Conservation (phyloP, 1,140 invertebrate genomes). For the Apolygus lucorum region DNA sequence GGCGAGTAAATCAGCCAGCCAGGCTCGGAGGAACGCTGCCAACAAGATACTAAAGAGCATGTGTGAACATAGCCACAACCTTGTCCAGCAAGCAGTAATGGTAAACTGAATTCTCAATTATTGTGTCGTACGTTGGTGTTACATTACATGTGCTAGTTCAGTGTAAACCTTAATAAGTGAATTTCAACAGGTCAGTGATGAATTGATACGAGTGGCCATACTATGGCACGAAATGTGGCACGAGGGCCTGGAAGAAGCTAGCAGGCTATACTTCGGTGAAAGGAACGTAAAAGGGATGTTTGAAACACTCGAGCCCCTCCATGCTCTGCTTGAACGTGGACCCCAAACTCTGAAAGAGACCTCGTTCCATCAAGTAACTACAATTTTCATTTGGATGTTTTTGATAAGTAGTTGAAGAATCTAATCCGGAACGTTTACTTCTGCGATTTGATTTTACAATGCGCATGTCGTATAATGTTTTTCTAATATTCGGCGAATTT, state of each 20-base stretch:
- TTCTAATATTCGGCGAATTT: too few relatives aligned
- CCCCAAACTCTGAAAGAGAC: slow-evolving; percentile 94
- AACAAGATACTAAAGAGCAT: slow-evolving; percentile 93
- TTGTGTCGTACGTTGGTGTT: background rate
- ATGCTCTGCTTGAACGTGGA: slow-evolving; percentile 85
- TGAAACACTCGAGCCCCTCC: slow-evolving; percentile 86
- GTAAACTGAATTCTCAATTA: too few relatives aligned
- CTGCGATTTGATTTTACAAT: too few relatives aligned
- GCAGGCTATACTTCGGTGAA: slow-evolving; percentile 91
- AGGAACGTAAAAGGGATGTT: slow-evolving; percentile 93
- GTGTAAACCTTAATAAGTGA: too few relatives aligned
- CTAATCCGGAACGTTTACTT: too few relatives aligned
- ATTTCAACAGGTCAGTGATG: slow-evolving; percentile 87
- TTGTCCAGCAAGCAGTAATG: slow-evolving; percentile 65
- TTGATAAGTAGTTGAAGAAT: slow-evolving; percentile 1
- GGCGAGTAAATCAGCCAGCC: slow-evolving; percentile 87
- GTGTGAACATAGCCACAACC: slow-evolving; percentile 81
- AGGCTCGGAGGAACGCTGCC: slow-evolving; percentile 78
- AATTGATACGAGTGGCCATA: slow-evolving; percentile 95
- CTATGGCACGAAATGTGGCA: slow-evolving; percentile 99
- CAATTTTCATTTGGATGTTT: too few relatives aligned
- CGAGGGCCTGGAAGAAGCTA: slow-evolving; percentile 96
- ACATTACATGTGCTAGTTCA: background rate
- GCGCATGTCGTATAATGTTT: too few relatives aligned
- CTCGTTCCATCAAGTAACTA: slow-evolving; percentile 75